Base-by-base conservation (phyloP, 2,797 vertebrate genomes). In the Rhabdomys pumilio region DNA sequence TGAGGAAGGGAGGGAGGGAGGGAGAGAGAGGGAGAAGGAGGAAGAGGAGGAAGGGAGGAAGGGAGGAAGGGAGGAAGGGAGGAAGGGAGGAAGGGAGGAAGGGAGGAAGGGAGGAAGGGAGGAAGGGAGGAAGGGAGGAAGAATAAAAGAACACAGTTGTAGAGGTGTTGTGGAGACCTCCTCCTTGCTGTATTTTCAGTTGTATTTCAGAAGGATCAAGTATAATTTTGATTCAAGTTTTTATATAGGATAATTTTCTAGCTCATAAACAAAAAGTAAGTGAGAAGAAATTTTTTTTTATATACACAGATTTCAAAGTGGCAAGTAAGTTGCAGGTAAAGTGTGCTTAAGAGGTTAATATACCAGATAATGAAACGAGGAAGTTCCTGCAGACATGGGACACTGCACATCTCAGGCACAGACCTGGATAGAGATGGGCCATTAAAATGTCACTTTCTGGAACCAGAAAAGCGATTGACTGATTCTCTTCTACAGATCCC, bases 171-270 rank as follows among this genome's bases (percentile, higher is more conserved):
- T 77, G 53, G 63, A 29, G 4, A 19, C 8, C 2, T 87, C 9
- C 9, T 83, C 10, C 8, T 81, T 65, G 86, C n/a, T 83, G 80
- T 59, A 96, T 63, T 88, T 96, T 84, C 2, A 20, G 31, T 26
- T 7, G 44, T 12, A 1, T 89, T 88, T 92, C 73, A 75, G 55
- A 93, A 93, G 1, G 38, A 50, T 73, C 10, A 12, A 13, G 47
- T 67, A 8, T 22, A 76, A 67, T 82, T 96, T 92, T 93, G 81
- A 67, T 77, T 88, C 20, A 95, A 61, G 47, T 93, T 87, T 88
- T 59, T 92, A n/a, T 38, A 24, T 50, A 67, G 34, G 34, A 22
- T 72, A 73, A 59, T 47, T 88, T 94, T 93, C 53, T n/a, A 83
- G 34, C 14, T 86, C 15, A 76, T 29, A 63, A 22, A 3, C 13